Conservation (phyloP, 2,888 invertebrate species). For the Adela reaumurella region DNA sequence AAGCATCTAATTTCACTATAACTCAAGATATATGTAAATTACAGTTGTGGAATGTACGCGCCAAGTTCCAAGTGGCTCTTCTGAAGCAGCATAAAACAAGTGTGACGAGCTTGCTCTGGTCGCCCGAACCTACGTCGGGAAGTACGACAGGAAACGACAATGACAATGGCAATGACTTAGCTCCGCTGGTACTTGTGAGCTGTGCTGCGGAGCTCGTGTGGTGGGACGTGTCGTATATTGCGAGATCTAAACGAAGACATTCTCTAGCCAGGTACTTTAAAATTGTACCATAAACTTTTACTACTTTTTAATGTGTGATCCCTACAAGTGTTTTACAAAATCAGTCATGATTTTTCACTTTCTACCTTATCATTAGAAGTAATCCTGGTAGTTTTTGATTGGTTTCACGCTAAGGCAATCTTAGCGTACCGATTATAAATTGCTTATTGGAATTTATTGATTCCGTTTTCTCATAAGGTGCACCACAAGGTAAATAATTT, state of each 20-base stretch:
- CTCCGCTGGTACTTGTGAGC: constrained; percentile 50
- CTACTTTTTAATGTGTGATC: constrained; percentile 1
- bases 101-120: constrained; percentile 50
- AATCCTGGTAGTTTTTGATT: too few species aligned
- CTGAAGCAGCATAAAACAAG: constrained; percentile 51
- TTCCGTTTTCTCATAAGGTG: too few species aligned
- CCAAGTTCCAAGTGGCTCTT: constrained; percentile 29
- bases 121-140: constrained; percentile 32
- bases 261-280: constrained; percentile 22
- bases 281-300: background rate
- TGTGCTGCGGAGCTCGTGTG: constrained; percentile 57
- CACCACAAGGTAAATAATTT: too few species aligned
- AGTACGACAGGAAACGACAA: background rate
- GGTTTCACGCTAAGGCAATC: too few species aligned
- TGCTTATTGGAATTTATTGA: too few species aligned
- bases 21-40: too few species aligned
- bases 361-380: too few species aligned
- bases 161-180: constrained; percentile 23
- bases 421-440: too few species aligned
- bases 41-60: constrained; percentile 49
- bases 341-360: too few species aligned
- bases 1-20: too few species aligned
- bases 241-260: too few species aligned
- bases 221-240: constrained; percentile 52
- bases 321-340: too few species aligned